phyloP scores from a whole-genome alignment of 2,797 vertebrate genomes.

The Hydrocynus forskahlii region DNA sequence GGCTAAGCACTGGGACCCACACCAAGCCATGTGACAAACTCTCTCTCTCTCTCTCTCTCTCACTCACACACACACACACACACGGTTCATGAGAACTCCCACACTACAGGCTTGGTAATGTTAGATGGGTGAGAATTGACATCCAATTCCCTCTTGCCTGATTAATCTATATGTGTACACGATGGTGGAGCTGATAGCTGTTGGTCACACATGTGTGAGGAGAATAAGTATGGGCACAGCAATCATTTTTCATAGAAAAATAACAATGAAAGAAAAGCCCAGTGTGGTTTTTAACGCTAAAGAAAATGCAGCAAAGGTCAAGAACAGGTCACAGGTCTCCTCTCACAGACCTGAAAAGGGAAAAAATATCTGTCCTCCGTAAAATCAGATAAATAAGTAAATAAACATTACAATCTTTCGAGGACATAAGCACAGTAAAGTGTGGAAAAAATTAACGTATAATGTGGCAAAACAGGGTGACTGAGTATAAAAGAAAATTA shows the following conservation, averaged over 20 bases:
- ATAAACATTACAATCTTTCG: too few species aligned
- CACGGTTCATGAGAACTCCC: slow-evolving; percentile 31
- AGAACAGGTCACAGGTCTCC: too few species aligned
- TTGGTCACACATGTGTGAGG: slow-evolving; percentile 29
- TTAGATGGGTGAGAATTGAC: slow-evolving; percentile 49
- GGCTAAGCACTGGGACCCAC: slow-evolving; percentile 2
- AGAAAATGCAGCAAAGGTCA: too few species aligned
- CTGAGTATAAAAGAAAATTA: too few species aligned
- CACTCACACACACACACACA: slow-evolving; percentile 5
- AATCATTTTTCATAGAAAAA: not conserved
- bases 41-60: too few species aligned
- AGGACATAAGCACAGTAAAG: too few species aligned
- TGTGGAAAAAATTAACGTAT: too few species aligned
- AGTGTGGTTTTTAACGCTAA: too few species aligned
- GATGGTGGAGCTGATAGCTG: slow-evolving; percentile 36
- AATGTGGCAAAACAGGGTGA: too few species aligned
- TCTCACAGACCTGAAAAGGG: too few species aligned
- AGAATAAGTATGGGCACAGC: not conserved
- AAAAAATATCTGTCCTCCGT: too few species aligned
- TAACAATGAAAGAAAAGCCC: not conserved
- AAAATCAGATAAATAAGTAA: too few species aligned
- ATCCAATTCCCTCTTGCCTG: slow-evolving; percentile 26
- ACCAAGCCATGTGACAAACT: slow-evolving; percentile 29
- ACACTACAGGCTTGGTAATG: slow-evolving; percentile 32
- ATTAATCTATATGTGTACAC: slow-evolving; percentile 32